These are phyloP conservation scores for Alentia gelatinosa DNA, from an alignment of 2,888 invertebrate species.

Conservation along the genomic window DNA sequence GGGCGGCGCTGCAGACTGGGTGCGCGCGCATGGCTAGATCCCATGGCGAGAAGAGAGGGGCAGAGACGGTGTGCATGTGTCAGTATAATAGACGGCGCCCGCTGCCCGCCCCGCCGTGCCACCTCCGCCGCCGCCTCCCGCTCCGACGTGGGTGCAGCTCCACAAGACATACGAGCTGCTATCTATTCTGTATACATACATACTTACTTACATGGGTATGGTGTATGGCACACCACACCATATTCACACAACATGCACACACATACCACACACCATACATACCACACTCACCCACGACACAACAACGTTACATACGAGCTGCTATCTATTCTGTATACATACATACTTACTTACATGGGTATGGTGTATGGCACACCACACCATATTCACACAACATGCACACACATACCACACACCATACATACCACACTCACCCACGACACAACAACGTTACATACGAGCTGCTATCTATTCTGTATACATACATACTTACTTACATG, in stretches of 20 bases:
- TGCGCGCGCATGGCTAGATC: not conserved
- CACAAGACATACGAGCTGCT: not conserved
- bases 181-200: not conserved
- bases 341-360: not conserved
- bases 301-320: no score
- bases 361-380: not conserved
- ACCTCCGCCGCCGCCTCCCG: no score
- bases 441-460: no score
- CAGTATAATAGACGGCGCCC: not conserved
- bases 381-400: no score
- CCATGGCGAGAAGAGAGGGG: not conserved
- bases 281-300: no score
- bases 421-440: no score
- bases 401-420: no score
- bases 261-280: no score
- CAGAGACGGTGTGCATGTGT: not conserved
- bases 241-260: no score
- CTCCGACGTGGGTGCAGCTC: not conserved
- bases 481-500: no score
- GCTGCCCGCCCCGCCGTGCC: not conserved
- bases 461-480: no score
- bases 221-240: not conserved
- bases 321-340: no score
- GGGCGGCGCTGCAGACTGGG: not conserved
- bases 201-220: not conserved